phyloP scores from a whole-genome alignment of 2,888 invertebrate genomes.

The Hirtodrosophila alboralis region DNA sequence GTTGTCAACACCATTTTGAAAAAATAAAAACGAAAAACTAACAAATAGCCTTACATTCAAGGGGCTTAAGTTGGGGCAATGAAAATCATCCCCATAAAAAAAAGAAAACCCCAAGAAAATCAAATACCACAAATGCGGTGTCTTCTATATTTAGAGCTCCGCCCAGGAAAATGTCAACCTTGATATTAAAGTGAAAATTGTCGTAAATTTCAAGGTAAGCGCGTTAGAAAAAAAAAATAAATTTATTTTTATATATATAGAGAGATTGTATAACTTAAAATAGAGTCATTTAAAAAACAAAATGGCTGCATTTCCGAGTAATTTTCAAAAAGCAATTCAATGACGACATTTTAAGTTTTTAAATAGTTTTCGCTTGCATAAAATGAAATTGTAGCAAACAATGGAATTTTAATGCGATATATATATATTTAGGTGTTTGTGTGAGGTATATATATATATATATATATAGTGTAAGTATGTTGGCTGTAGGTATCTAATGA shows the following conservation, averaged over 20 bases:
- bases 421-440: slow-evolving; percentile 25
- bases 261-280: slow-evolving; percentile 14
- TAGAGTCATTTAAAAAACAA: slow-evolving; percentile 58
- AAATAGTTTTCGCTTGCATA: slow-evolving; percentile 62
- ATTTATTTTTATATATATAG: slow-evolving; percentile 2
- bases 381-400: slow-evolving; percentile 57
- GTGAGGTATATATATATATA: slow-evolving; percentile 26
- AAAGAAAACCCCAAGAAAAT: slow-evolving; percentile 4
- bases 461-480: slow-evolving; percentile 16
- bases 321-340: slow-evolving; percentile 38
- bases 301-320: slow-evolving; percentile 45
- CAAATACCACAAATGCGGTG: slow-evolving; percentile 27
- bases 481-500: slow-evolving; percentile 74
- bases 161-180: slow-evolving; percentile 43
- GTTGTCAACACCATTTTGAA: slow-evolving; percentile 65
- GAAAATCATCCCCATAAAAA: slow-evolving; percentile 30
- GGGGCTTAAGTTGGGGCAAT: slow-evolving; percentile 13
- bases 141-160: slow-evolving; percentile 47
- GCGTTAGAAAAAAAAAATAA: slow-evolving; percentile 4
- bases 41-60: slow-evolving; percentile 42
- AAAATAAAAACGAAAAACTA: slow-evolving; percentile 20
- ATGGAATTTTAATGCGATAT: slow-evolving; percentile 63
- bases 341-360: slow-evolving; percentile 28
- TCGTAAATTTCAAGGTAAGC: slow-evolving; percentile 76
- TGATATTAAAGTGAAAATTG: slow-evolving; percentile 51